Evolutionary conservation across 1,140 invertebrate species (phyloP).

Genomic region (Bombus sylvicola): DNA sequence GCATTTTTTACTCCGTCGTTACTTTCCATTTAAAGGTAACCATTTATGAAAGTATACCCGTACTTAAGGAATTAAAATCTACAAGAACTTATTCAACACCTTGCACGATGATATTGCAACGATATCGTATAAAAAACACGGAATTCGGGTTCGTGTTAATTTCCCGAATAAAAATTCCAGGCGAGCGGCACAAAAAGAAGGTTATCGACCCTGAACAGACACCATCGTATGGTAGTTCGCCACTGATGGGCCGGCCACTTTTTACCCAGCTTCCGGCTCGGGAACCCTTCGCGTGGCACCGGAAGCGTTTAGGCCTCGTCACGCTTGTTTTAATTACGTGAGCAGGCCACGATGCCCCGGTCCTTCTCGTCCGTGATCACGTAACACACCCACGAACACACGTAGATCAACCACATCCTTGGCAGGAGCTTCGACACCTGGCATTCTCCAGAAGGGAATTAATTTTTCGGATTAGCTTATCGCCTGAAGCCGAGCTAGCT

Average conservation of each 20-base stretch:
- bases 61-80: too few relatives aligned
- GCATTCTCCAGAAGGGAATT: slow-evolving; percentile 76
- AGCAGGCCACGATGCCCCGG: slow-evolving; percentile 38
- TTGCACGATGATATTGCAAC: neutral
- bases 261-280: slow-evolving; percentile 75
- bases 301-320: slow-evolving; percentile 80
- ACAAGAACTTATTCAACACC: too few relatives aligned
- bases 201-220: slow-evolving; percentile 54
- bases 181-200: neutral
- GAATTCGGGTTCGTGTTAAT: neutral
- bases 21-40: too few relatives aligned
- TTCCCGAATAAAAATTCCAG: neutral
- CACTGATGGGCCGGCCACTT: slow-evolving; percentile 54
- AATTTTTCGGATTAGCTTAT: slow-evolving; percentile 82
- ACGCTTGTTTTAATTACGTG: slow-evolving; percentile 79
- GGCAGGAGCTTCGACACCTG: slow-evolving; percentile 72
- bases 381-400: slow-evolving; percentile 22
- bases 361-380: slow-evolving; percentile 28
- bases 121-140: neutral
- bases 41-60: too few relatives aligned
- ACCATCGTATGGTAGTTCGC: slow-evolving; percentile 42
- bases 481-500: slow-evolving; percentile 71
- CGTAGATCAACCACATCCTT: slow-evolving; percentile 8
- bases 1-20: too few relatives aligned
- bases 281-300: slow-evolving; percentile 58